Evolutionary conservation across 37 sponge, comb jelly and placozoan species (phyloP).

Genomic region (Corticium candelabrum): DNA sequence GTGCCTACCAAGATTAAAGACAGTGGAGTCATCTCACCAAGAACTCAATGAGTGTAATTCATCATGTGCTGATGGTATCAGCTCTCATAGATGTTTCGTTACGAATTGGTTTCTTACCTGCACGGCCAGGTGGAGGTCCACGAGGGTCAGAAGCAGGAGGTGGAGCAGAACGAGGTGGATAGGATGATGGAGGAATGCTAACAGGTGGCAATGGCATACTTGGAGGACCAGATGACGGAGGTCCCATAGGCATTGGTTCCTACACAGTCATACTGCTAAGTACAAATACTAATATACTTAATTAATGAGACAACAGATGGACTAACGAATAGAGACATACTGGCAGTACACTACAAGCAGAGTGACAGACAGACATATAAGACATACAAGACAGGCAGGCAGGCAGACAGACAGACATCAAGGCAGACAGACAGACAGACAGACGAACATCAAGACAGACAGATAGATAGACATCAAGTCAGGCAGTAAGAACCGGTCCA

Average conservation of each 20-base stretch:
- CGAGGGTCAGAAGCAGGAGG: neutral
- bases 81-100: no score
- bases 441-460: slow-evolving; percentile 14
- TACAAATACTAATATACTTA: no score
- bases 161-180: neutral
- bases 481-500: no score
- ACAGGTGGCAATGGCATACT: no score
- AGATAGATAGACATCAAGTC: no score
- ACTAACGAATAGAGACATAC: neutral
- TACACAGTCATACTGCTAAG: no score
- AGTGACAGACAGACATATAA: neutral
- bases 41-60: no score
- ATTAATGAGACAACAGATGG: neutral
- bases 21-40: no score
- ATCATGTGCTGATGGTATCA: no score
- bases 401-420: neutral
- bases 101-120: no score
- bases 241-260: neutral
- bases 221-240: neutral
- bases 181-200: neutral
- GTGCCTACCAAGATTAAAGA: no score
- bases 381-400: neutral
- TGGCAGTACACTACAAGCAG: neutral
- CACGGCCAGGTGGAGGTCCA: neutral
- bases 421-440: neutral